phyloP scores from a whole-genome alignment of 2,113 vertebrate genomes.

The Lanius collurio region DNA sequence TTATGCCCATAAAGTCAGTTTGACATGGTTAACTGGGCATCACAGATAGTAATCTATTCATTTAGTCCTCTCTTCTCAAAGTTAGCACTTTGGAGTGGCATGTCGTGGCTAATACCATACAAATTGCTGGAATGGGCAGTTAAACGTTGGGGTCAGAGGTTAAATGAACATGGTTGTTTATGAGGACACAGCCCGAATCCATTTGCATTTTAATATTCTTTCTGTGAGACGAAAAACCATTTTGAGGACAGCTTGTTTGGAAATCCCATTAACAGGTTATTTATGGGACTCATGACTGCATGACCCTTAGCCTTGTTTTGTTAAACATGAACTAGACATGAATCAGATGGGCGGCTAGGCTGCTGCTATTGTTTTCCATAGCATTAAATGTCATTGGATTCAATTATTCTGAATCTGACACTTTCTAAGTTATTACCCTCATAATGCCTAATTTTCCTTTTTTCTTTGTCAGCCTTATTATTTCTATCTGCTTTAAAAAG shows the following conservation, averaged over 20 bases:
- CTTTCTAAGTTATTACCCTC: constrained; percentile 80
- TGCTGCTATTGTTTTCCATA: constrained; percentile 94
- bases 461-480: constrained; percentile 77
- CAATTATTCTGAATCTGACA: constrained; percentile 87
- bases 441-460: constrained; percentile 79
- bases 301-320: constrained; percentile 98
- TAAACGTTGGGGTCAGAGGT: constrained; percentile 95
- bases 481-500: constrained; percentile 74
- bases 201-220: constrained; percentile 99
- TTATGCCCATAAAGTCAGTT: constrained; percentile 49
- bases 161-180: constrained; percentile 99
- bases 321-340: constrained; percentile 99
- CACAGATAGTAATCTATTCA: constrained; percentile 70
- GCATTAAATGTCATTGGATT: constrained; percentile 96
- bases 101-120: constrained; percentile 79
- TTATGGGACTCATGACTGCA: constrained; percentile 94
- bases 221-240: constrained; percentile 81
- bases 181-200: constrained; percentile 96
- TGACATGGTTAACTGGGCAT: constrained; percentile 88
- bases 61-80: constrained; percentile 68
- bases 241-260: constrained; percentile 96
- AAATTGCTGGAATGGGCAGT: constrained; percentile 99
- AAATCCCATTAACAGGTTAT: constrained; percentile 99
- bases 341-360: constrained; percentile 86
- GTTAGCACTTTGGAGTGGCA: constrained; percentile 53